phyloP scores from a whole-genome alignment of 2,888 invertebrate genomes.

The Brenthis ino region DNA sequence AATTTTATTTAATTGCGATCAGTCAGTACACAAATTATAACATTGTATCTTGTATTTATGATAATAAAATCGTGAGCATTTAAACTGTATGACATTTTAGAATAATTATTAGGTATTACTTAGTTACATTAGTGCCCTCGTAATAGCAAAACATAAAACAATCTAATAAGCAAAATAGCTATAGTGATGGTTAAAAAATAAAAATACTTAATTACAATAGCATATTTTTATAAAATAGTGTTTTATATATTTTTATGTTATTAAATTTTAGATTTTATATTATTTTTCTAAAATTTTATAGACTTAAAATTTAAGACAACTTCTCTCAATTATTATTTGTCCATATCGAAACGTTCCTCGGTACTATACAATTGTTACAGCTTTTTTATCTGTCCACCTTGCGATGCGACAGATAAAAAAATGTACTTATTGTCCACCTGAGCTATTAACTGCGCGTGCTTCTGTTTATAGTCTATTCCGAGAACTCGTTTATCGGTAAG shows the following conservation, averaged over 20 bases:
- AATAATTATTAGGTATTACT: conserved; percentile 4
- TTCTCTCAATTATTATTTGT: conserved; percentile 1
- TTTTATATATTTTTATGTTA: too few relatives aligned
- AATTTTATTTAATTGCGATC: conserved; percentile 27
- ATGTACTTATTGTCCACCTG: conserved; percentile 58
- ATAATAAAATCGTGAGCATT: conserved; percentile 13
- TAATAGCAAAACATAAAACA: neutral
- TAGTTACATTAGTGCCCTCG: neutral
- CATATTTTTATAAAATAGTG: too few relatives aligned
- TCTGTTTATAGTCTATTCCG: conserved; percentile 49
- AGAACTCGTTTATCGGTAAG: conserved; percentile 47
- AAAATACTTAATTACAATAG: too few relatives aligned
- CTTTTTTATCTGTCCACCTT: conserved; percentile 48
- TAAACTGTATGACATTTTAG: conserved; percentile 9
- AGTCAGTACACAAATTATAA: conserved; percentile 8
- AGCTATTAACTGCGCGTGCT: conserved; percentile 60
- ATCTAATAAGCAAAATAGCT: too few relatives aligned
- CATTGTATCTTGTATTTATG: conserved; percentile 21
- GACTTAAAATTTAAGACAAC: neutral
- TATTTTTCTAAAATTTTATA: too few relatives aligned
- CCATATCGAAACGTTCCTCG: conserved; percentile 22
- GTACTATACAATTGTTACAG: conserved; percentile 35
- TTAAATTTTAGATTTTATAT: too few relatives aligned
- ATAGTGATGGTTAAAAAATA: too few relatives aligned
- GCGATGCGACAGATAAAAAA: conserved; percentile 45